Evolutionary conservation across 1,140 invertebrate genomes (phyloP), one percentile per base, ranked within the genome.

Genomic region (Palaemon carinicauda): DNA sequence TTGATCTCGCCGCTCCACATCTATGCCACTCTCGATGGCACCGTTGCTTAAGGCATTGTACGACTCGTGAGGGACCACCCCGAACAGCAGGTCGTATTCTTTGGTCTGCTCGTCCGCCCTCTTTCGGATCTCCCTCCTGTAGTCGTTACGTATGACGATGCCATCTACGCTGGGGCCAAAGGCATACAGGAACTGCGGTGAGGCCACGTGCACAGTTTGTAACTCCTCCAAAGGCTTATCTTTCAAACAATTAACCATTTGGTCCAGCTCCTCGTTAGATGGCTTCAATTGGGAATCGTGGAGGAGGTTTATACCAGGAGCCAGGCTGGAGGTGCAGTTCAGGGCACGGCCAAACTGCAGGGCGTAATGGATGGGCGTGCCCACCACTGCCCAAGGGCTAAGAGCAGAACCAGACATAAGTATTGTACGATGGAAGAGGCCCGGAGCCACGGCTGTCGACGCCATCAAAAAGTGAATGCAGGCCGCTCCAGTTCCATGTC

Each of bases 401-500:
- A 95, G 88, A 0, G 94, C 91, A 10, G 93, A 93, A 21, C 95
- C 95, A 31, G 94, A 95, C 94, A 95, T 94, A 17, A 94, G 94
- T 69, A 95, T 92, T 27, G 95, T 91, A 12, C 94, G 94, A 29
- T 92, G 93, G 0, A 94, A 91, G 21, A 91, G 92, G 90, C 97
- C 96, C 92, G 97, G 96, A 14, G 97, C 96, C 69, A 97, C 97
- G 56, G 97, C 96, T 82, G 96, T 95, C 52, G 97, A 98, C 29
- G 97, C 95, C 92, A 98, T 95, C 80, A 99, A 93, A 90, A 98
- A 96, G 92, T 99, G 97, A 15, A 98, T 97, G 90, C 97, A 97
- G 14, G 97, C 96, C 0, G 97, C 98, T 0, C 98, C 98, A n/a
- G 97, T 97, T 0, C 97, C 98, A 90, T 99, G 97, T 0, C 98